These are phyloP conservation scores for Sarcophaga subvicina DNA, from an alignment of 2,888 invertebrate species.

Conservation along the genomic window DNA sequence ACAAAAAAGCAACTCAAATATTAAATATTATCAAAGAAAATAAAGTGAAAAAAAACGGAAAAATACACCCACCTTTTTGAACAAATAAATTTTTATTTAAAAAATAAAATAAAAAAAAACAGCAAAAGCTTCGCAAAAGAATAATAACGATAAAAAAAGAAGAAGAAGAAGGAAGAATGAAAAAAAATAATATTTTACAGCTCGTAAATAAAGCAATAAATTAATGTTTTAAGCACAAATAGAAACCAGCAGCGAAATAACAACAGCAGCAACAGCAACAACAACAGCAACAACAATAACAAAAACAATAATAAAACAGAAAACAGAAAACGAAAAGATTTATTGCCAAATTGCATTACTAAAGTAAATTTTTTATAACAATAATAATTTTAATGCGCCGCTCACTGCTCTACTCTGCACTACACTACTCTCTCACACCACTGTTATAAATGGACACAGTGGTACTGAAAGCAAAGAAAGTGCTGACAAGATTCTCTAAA, in stretches of 20 bases:
- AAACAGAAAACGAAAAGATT: slow-evolving; percentile 53
- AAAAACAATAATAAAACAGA: no score
- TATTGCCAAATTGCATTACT: slow-evolving; percentile 69
- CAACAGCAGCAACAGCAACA: slow-evolving; percentile 24
- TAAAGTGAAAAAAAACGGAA: neutral
- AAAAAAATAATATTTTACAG: slow-evolving; percentile 61
- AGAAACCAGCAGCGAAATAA: slow-evolving; percentile 48
- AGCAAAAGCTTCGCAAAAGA: neutral
- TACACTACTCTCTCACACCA: neutral
- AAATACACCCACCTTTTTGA: slow-evolving; percentile 55
- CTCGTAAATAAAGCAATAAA: slow-evolving; percentile 70
- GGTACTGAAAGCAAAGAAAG: no score
- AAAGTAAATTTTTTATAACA: slow-evolving; percentile 65
- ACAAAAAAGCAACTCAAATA: slow-evolving; percentile 38
- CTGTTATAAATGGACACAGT: no score
- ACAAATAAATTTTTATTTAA: slow-evolving; percentile 60
- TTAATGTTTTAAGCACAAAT: slow-evolving; percentile 65
- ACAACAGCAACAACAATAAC: slow-evolving; percentile 11
- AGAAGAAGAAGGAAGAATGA: slow-evolving; percentile 21
- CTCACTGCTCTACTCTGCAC: neutral
- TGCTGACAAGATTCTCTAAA: no score
- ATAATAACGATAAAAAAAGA: slow-evolving; percentile 6
- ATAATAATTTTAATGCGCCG: slow-evolving; percentile 33
- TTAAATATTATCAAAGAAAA: slow-evolving; percentile 15
- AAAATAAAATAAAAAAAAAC: neutral